Base-by-base conservation (phyloP, 2,797 vertebrate species). In the Phrynocephalus vlangalii region DNA sequence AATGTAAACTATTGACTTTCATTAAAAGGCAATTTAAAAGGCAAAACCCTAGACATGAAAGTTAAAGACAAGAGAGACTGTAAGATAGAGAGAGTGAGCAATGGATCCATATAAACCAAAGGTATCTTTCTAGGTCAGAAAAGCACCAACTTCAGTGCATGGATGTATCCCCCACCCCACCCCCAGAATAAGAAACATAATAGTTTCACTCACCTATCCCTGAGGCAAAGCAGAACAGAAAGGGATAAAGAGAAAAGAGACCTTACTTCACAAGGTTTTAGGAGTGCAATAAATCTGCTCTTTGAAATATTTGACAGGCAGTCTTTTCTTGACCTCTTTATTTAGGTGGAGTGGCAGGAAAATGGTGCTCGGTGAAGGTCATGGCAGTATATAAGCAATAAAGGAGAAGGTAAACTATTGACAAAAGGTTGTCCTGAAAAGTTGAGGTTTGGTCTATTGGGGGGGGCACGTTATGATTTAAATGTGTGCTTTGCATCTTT, bases 221-320 rank as follows among this genome's bases (percentile, higher is more conserved):
- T 92, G 76, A 91, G 91, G 95, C 92, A 95, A 86, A 94, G 91
- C 90, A 91, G 33, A 93, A 86, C 11, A 85, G 60, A 89, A 50
- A 80, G 89, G 60, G 72, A 38, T 10, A 77, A 38, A 3, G 90
- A 68, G 33, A 91, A 93, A 79, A 48, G 15, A 87, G 94, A 86
- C 24, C 80, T 63, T 82, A 48, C 67, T 87, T 94, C 90, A 88
- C 85, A 89, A 85, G 75, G 72, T 92, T 92, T 94, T 91, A 94
- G 85, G 86, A 88, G n/a, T 78, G 86, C 88, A 83, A 91, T 95
- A 93, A 93, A 96, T 95, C 93, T 93, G 82, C 90, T 90, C 90
- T 94, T 94, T 95, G 94, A 94, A 89, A 83, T 92, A 91, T 90
- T 91, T 93, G 95, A 96, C 94, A 96, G 86, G 78, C 79, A 60